Evolutionary conservation across 2,113 vertebrate species (phyloP).

Genomic region (Phylloscopus trochilus): DNA sequence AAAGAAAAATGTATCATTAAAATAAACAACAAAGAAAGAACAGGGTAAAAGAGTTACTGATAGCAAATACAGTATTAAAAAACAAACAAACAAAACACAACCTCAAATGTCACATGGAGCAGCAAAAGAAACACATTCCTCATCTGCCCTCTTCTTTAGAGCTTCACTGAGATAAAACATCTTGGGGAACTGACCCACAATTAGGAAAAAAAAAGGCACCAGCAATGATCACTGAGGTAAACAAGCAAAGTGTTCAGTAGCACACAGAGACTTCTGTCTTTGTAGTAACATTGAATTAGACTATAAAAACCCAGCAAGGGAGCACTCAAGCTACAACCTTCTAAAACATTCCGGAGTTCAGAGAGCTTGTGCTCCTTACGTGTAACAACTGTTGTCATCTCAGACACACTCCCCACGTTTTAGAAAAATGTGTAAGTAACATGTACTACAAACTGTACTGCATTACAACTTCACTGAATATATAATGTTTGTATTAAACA

Average conservation of each 20-base stretch:
- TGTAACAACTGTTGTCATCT: background rate
- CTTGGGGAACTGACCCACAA: background rate
- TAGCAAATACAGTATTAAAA: background rate
- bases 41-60: background rate
- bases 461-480: background rate
- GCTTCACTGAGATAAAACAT: background rate
- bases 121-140: background rate
- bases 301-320: background rate
- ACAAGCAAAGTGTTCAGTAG: background rate
- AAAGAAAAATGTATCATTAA: background rate
- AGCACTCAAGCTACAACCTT: background rate
- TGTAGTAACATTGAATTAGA: background rate
- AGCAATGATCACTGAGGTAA: background rate
- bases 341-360: background rate
- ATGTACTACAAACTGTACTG: background rate
- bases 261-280: background rate
- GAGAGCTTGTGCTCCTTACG: background rate
- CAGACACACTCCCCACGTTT: background rate
- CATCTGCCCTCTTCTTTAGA: background rate
- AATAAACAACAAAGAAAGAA: background rate
- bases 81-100: no score
- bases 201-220: background rate
- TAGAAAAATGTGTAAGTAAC: background rate
- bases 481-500: background rate
- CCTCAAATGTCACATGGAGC: background rate